These are phyloP conservation scores for Calcarius lapponicus DNA, from an alignment of 2,797 vertebrate genomes.

Conservation along the genomic window DNA sequence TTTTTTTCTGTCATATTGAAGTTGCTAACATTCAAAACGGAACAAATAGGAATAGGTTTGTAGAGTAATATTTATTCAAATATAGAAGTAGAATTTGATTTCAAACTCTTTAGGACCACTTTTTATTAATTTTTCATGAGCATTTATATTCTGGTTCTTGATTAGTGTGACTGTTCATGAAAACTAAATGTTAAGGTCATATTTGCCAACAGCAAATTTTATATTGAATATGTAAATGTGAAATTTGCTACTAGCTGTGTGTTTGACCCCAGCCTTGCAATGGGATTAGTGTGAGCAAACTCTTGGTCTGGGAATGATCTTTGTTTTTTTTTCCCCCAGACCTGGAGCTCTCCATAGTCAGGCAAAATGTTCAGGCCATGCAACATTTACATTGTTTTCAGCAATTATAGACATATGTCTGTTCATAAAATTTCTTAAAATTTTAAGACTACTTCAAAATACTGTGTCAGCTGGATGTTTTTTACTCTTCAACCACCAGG, in stretches of 20 bases:
- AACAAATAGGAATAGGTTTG: not conserved
- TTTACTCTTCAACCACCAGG: not conserved
- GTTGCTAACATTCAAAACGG: constrained; percentile 4
- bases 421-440: not conserved
- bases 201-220: constrained; percentile 47
- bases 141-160: constrained; percentile 9
- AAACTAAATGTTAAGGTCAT: constrained; percentile 55
- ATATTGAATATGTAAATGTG: constrained; percentile 61
- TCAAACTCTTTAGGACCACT: constrained; percentile 3
- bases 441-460: not conserved
- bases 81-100: constrained; percentile 39
- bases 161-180: constrained; percentile 20
- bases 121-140: constrained; percentile 43
- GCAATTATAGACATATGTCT: not conserved
- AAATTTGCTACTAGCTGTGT: constrained; percentile 43
- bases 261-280: not conserved
- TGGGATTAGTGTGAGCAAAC: constrained; percentile 9
- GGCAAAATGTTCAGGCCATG: not conserved
- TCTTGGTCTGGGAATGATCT: not conserved
- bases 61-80: constrained; percentile 30
- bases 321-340: not conserved
- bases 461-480: not conserved
- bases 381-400: not conserved
- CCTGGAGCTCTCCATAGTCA: not conserved
- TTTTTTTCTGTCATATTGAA: not conserved